phyloP scores from a whole-genome alignment of 1,140 invertebrate genomes.

The Idris sp. region DNA sequence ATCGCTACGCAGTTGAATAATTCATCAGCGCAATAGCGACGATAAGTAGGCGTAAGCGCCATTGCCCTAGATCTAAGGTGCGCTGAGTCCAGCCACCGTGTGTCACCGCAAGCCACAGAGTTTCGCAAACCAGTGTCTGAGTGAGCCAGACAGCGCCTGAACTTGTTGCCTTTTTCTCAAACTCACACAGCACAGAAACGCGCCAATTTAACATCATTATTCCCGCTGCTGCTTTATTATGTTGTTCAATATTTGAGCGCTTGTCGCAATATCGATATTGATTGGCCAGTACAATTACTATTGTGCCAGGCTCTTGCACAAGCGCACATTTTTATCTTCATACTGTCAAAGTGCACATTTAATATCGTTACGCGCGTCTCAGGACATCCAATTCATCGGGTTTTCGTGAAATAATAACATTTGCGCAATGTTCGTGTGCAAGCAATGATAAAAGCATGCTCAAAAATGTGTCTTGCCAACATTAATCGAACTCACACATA shows the following conservation, averaged over 20 bases:
- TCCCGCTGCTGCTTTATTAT: constrained; percentile 34
- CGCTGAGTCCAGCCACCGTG: constrained; percentile 35
- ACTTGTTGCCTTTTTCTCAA: constrained; percentile 27
- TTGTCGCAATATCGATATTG: constrained; percentile 40
- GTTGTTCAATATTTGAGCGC: constrained; percentile 41
- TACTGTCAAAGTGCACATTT: constrained; percentile 26
- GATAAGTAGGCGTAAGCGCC: constrained; percentile 57
- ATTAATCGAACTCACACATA: too few relatives aligned
- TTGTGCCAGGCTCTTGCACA: constrained; percentile 38
- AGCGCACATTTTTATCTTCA: constrained; percentile 32
- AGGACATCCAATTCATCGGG: neutral
- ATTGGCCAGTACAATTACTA: constrained; percentile 46
- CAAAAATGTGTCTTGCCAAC: too few relatives aligned
- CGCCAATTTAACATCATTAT: constrained; percentile 42
- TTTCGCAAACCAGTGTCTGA: constrained; percentile 51
- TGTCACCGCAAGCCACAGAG: constrained; percentile 24
- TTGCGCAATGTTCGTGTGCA: too few relatives aligned
- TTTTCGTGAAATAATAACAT: neutral
- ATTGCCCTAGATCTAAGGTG: constrained; percentile 45
- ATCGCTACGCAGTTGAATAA: constrained; percentile 42
- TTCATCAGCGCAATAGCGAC: constrained; percentile 38
- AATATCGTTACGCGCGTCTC: constrained; percentile 12
- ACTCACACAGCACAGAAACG: constrained; percentile 14
- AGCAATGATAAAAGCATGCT: too few relatives aligned
- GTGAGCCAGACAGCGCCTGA: constrained; percentile 45